Evolutionary conservation across 1,140 invertebrate species (phyloP).

Genomic region (Acarapis woodi): DNA sequence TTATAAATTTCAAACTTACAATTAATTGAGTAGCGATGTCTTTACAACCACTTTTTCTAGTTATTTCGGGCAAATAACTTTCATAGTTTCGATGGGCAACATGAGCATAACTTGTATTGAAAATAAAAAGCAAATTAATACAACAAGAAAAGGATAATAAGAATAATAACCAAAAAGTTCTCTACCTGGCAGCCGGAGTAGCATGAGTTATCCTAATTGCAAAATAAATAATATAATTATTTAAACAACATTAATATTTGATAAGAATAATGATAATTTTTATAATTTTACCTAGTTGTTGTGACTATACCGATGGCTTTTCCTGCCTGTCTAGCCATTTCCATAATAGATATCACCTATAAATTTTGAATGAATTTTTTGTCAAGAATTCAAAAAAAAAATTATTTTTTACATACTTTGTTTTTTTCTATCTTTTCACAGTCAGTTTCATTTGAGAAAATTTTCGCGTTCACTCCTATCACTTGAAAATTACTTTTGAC

Average conservation of each 20-base stretch:
- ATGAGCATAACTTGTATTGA: slow-evolving; percentile 61
- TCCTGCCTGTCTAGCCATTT: slow-evolving; percentile 29
- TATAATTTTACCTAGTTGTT: no score
- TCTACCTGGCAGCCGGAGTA: slow-evolving; percentile 48
- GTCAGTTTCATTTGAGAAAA: slow-evolving; percentile 29
- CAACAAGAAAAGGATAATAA: no score
- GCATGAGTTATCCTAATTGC: slow-evolving; percentile 77
- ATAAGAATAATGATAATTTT: no score
- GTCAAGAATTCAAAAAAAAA: no score
- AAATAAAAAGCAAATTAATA: no score
- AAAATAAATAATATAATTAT: no score
- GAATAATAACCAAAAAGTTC: no score
- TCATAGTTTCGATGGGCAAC: slow-evolving; percentile 44
- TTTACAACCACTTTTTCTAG: slow-evolving; percentile 20
- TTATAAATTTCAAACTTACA: no score
- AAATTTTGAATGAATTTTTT: no score
- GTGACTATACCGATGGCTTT: slow-evolving; percentile 47
- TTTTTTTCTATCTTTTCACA: slow-evolving; percentile 22
- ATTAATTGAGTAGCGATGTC: slow-evolving; percentile 49
- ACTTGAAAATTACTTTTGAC: slow-evolving; percentile 52
- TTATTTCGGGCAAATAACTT: slow-evolving; percentile 24
- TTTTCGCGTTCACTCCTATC: slow-evolving; percentile 39
- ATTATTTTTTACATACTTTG: no score
- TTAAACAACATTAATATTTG: no score
- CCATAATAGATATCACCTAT: slow-evolving; percentile 17